Evolutionary conservation across 2,797 vertebrate species (phyloP).

Genomic region (Artibeus jamaicensis): DNA sequence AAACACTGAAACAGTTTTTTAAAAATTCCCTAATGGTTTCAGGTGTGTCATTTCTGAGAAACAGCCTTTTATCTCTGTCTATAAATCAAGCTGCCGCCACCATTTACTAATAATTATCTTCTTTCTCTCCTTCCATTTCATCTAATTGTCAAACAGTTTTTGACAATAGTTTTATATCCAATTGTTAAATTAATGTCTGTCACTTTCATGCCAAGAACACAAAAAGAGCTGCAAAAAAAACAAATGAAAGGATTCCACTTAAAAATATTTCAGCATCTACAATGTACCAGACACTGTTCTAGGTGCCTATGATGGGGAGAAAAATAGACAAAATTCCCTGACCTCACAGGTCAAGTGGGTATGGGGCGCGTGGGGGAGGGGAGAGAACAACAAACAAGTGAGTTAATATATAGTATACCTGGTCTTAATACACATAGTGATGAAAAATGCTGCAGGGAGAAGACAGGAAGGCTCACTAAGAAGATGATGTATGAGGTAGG

Average conservation of each 20-base stretch:
- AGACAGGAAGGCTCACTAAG: neutral
- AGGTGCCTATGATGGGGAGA: neutral
- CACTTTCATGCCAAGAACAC: neutral
- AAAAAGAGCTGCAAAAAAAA: neutral
- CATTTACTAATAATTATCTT: neutral
- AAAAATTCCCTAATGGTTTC: neutral
- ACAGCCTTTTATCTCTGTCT: neutral
- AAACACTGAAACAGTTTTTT: slow-evolving; percentile 1
- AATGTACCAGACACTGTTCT: neutral
- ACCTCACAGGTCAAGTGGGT: neutral
- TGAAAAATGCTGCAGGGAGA: neutral
- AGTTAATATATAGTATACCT: neutral
- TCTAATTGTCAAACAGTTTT: neutral
- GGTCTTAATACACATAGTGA: neutral
- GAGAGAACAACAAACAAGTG: neutral
- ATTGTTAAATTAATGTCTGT: neutral
- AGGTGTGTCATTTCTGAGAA: neutral
- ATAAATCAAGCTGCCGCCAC: neutral
- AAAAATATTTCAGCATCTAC: neutral
- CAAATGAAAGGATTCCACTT: neutral
- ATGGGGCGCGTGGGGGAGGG: too few relatives aligned
- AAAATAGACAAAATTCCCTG: neutral
- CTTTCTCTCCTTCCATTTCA: neutral
- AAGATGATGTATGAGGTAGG: neutral
- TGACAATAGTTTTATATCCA: neutral